Evolutionary conservation across 2,888 invertebrate genomes (phyloP), one percentile per base, ranked within the genome.

Genomic region (Laspeyria flexula): DNA sequence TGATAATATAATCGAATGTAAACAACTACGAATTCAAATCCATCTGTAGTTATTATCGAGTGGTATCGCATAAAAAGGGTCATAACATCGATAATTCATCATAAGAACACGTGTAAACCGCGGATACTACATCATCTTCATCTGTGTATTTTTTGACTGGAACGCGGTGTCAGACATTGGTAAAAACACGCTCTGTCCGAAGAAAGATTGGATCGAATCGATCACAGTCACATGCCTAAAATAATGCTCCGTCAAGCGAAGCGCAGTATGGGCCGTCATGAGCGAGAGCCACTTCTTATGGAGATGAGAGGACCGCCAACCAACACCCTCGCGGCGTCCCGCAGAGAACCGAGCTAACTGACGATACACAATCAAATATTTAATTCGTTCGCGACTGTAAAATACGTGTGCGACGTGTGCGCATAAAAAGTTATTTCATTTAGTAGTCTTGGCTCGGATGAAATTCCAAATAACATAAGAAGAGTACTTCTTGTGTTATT

Each of bases 221-320:
- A 92, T 92, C 90, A 90, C 86, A 86, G 90, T 91, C 90, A 86
- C 80, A 86, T 81, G 77, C 85, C 79, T 83, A 83, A 89, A 88
- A 88, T 86, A 85, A 89, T 85, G 79, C 79, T 81, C 76, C 79
- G 80, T 86, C 85, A 82, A 78, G 73, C 79, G 74, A 62, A 71
- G 66, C 73, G 70, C 63, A 60, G 63, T 68, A 60, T 74, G 75
- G 72, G 63, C 71, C 73, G 77, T 72, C 77, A 57, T 52, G 55
- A 46, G 49, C n/a, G 27, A 71, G 69, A 72, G 70, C 66, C 73
- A 75, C 73, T 74, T 79, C 76, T 73, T 81, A 81, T 81, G 76
- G 74, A 83, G 79, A 82, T 83, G 82, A 80, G 79, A 68, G 75
- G 68, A 65, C 76, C 74, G 73, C 72, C 74, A 79, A 71, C 74